Evolutionary conservation across 2,888 invertebrate species (phyloP), one percentile per base, ranked within the genome.

Genomic region (Meta bourneti): DNA sequence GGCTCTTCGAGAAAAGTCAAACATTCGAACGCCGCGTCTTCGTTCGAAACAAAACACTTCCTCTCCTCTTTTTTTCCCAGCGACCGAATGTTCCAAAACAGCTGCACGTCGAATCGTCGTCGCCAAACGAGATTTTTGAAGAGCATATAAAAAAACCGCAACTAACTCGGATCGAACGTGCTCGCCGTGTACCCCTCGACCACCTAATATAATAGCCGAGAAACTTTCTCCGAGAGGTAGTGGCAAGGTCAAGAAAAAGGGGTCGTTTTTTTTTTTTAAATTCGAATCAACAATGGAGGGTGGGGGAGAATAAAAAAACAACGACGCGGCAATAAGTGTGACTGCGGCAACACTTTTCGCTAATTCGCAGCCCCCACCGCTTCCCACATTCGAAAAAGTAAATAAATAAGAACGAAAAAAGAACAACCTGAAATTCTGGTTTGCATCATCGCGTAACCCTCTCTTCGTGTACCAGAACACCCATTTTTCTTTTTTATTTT

Each of bases 401-500:
- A 81, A 81, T 49, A 61, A 81, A 48, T 34, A 81, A 69, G 34
- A 6, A 0, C 6, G 69, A 84, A 75, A 84, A 84, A 75, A 84
- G 13, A 4, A 16, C 75, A 75, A 84, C 84, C 72, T 52, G 84
- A 84, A 84, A 61, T 84, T 84, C 84, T 51, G 84, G 84, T 84
- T 84, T 84, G 84, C 84, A 34, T 34, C 84, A 20, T 61, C 51
- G n/a, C 83, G n/a, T 20, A 34, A n/a, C 34, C 51, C 34, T 61
- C 84, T 16, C 70, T 71, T 51, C 19, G 48, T 20, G 19, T 5
- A 77, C 54, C 20, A 75, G 75, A 61, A 84, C 48, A 84, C 48
- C 84, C 51, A 74, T 75, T 84, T 81, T 82, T n/a, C 51, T 52
- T 49, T 71, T 11, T 16, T 19, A 11, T n/a, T 20, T n/a, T n/a